Evolutionary conservation across 2,888 invertebrate genomes (phyloP).

Genomic region (Artemia sp.): DNA sequence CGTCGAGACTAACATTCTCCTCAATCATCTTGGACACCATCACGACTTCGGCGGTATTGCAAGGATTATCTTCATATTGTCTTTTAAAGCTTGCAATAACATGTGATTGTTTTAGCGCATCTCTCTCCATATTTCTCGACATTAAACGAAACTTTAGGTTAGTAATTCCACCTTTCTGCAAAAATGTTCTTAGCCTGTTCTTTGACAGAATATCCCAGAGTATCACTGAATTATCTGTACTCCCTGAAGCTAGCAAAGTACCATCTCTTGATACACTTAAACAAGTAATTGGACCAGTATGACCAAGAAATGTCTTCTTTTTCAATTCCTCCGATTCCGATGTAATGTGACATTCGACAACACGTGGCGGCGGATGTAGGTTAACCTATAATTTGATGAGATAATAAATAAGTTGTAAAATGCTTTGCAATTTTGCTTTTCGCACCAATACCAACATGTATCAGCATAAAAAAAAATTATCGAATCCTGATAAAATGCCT

Average conservation of each 20-base stretch:
- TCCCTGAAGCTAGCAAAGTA: constrained; percentile 53
- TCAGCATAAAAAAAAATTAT: no score
- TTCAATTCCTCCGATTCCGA: constrained; percentile 35
- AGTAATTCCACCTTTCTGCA: constrained; percentile 54
- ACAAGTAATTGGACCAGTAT: constrained; percentile 49
- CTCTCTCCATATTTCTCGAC: constrained; percentile 41
- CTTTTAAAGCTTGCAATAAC: constrained; percentile 41
- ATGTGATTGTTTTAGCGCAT: constrained; percentile 27
- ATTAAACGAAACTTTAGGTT: constrained; percentile 49
- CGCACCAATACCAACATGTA: no score
- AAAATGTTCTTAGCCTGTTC: constrained; percentile 49
- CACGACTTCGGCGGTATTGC: constrained; percentile 33
- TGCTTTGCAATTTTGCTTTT: no score
- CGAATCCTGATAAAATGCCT: no score
- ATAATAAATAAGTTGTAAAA: no score
- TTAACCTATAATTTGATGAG: constrained; percentile 33
- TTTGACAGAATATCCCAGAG: constrained; percentile 64
- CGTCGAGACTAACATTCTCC: not conserved
- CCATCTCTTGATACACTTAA: constrained; percentile 55
- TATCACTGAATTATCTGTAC: constrained; percentile 51
- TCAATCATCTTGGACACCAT: constrained; percentile 22
- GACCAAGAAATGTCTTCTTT: constrained; percentile 44
- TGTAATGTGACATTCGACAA: constrained; percentile 44
- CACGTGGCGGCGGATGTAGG: constrained; percentile 48
- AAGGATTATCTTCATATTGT: constrained; percentile 40